Conservation (phyloP, 1,140 invertebrate species). For the Drosophila tani region DNA sequence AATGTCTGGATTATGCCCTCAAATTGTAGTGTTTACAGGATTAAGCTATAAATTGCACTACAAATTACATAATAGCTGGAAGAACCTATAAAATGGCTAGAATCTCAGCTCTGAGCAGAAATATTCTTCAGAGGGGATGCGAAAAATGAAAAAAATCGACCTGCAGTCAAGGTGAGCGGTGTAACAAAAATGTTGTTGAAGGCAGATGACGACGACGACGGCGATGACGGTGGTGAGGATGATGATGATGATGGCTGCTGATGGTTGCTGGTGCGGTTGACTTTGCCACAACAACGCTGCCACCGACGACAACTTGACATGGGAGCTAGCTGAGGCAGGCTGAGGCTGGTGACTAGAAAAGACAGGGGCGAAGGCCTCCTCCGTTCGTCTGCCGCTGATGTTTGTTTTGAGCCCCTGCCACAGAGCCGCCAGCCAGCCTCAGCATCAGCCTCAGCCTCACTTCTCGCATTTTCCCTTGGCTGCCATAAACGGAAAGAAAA, state of each 20-base stretch:
- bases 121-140: slow-evolving; percentile 10
- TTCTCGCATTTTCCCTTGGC: slow-evolving; percentile 33
- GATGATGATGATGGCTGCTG: slow-evolving; percentile 12
- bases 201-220: slow-evolving; percentile 26
- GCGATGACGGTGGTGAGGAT: slow-evolving; percentile 14
- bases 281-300: slow-evolving; percentile 46
- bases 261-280: slow-evolving; percentile 51
- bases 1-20: neutral
- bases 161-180: slow-evolving; percentile 35
- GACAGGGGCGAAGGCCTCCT: slow-evolving; percentile 65
- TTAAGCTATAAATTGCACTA: too few relatives aligned
- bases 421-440: slow-evolving; percentile 1
- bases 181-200: slow-evolving; percentile 49
- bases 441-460: neutral
- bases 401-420: slow-evolving; percentile 53
- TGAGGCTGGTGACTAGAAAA: slow-evolving; percentile 68
- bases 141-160: slow-evolving; percentile 15
- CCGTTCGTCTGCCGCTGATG: slow-evolving; percentile 61
- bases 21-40: too few relatives aligned
- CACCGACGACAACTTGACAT: slow-evolving; percentile 72
- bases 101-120: neutral
- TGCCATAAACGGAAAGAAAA: slow-evolving; percentile 70
- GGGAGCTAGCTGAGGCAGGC: slow-evolving; percentile 38
- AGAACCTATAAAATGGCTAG: neutral
- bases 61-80: too few relatives aligned